A percentile compares a stretch with the other conserved stretches of the same genome.
These are phyloP conservation scores for Temnothorax nylanderi DNA, from an alignment of 1,140 invertebrate genomes.

Conservation along the genomic window DNA sequence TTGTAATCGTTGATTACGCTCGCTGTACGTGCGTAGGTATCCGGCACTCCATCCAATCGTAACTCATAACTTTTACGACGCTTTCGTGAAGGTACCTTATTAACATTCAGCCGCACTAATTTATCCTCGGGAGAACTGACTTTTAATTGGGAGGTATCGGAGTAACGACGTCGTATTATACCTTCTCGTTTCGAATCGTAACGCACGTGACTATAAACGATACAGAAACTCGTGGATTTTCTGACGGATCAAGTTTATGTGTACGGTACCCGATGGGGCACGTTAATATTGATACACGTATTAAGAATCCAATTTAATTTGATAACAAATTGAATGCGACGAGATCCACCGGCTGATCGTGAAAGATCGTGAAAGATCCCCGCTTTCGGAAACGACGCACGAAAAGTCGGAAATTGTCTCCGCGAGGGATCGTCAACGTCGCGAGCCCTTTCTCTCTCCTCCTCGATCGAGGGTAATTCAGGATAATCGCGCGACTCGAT, in stretches of 20 bases:
- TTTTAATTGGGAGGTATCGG: constrained; percentile 67
- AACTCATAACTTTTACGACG: constrained; percentile 73
- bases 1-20: constrained; percentile 57
- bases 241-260: not conserved
- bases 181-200: constrained; percentile 24
- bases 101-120: constrained; percentile 70
- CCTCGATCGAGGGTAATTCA: not conserved
- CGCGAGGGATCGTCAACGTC: not conserved
- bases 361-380: not conserved
- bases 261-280: not conserved
- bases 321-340: not conserved
- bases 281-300: not conserved
- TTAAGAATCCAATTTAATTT: too few species aligned
- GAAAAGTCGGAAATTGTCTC: not conserved
- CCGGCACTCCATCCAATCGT: constrained; percentile 57
- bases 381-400: not conserved
- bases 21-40: constrained; percentile 46
- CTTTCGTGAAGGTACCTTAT: constrained; percentile 70
- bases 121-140: constrained; percentile 62
- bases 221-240: not conserved
- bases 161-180: constrained; percentile 26
- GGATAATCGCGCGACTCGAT: constrained; percentile 39
- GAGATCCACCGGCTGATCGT: not conserved
- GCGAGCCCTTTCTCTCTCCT: not conserved
- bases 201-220: constrained; percentile 9